Conservation (phyloP, 2,888 invertebrate species). For the Dryocosmus kuriphilus region DNA sequence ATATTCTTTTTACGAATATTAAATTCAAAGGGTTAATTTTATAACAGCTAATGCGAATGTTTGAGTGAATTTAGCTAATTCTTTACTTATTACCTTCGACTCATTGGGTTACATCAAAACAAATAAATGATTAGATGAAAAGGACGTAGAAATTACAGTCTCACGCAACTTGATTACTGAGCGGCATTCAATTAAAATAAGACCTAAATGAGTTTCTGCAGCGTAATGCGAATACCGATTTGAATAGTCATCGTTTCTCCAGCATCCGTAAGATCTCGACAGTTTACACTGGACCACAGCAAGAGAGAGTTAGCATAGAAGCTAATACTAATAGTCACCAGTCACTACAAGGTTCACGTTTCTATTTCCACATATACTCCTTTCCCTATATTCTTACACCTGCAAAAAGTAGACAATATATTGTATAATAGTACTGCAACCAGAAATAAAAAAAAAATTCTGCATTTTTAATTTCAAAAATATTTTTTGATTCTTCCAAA, state of each 20-base stretch:
- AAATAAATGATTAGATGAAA: not conserved
- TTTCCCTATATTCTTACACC: not conserved
- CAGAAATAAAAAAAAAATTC: too few relatives aligned
- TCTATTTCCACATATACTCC: not conserved
- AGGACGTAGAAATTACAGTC: not conserved
- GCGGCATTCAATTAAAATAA: slow-evolving; percentile 3
- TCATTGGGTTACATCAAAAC: slow-evolving; percentile 6
- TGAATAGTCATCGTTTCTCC: slow-evolving; percentile 3
- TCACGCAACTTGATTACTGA: not conserved
- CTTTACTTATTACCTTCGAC: not conserved
- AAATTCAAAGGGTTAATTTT: too few relatives aligned
- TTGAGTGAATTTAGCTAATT: too few relatives aligned
- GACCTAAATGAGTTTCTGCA: not conserved
- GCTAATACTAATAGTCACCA: not conserved
- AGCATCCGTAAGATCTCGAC: slow-evolving; percentile 12
- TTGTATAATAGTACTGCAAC: not conserved
- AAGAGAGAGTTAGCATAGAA: slow-evolving; percentile 20
- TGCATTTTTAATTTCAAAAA: too few relatives aligned
- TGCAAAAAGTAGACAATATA: not conserved
- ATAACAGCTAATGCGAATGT: not conserved
- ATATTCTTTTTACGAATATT: too few relatives aligned
- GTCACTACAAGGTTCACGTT: not conserved
- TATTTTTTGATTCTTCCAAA: too few relatives aligned
- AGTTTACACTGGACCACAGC: slow-evolving; percentile 8
- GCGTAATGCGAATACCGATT: slow-evolving; percentile 9